A percentile compares a stretch with the other conserved stretches of the same genome.
phyloP scores from a whole-genome alignment of 2,797 vertebrate species.

The Hyperoplus immaculatus region DNA sequence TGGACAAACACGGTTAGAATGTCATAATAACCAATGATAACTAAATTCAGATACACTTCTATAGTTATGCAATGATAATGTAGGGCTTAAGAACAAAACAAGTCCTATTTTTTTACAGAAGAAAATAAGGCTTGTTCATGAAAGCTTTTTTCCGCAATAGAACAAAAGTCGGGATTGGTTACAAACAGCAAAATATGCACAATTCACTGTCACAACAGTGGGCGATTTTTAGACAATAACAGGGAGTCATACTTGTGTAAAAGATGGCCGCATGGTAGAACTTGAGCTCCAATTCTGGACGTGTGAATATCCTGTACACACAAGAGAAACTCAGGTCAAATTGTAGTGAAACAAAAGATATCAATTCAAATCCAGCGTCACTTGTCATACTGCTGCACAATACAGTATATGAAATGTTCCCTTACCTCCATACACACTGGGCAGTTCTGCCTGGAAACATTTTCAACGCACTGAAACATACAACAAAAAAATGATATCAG shows the following conservation, averaged over 20 bases:
- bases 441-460: constrained; percentile 97
- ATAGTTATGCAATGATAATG: background rate
- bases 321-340: constrained; percentile 1
- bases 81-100: background rate
- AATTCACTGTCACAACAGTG: background rate
- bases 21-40: background rate
- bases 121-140: background rate
- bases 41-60: background rate
- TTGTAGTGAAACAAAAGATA: background rate
- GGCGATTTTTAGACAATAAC: background rate
- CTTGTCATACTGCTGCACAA: background rate
- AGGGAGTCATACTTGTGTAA: constrained; percentile 89
- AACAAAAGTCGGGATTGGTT: background rate
- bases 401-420: constrained; percentile 28
- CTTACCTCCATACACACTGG: constrained; percentile 96
- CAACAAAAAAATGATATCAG: constrained; percentile 10
- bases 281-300: constrained; percentile 91
- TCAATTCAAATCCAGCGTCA: background rate
- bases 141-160: background rate
- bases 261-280: constrained; percentile 95
- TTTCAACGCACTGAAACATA: constrained; percentile 93
- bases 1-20: constrained; percentile 26
- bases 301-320: constrained; percentile 94
- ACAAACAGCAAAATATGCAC: constrained; percentile 3
- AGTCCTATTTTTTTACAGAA: too few relatives aligned